Conservation (phyloP, 2,113 vertebrate species). For the Glaucidium brasilianum region DNA sequence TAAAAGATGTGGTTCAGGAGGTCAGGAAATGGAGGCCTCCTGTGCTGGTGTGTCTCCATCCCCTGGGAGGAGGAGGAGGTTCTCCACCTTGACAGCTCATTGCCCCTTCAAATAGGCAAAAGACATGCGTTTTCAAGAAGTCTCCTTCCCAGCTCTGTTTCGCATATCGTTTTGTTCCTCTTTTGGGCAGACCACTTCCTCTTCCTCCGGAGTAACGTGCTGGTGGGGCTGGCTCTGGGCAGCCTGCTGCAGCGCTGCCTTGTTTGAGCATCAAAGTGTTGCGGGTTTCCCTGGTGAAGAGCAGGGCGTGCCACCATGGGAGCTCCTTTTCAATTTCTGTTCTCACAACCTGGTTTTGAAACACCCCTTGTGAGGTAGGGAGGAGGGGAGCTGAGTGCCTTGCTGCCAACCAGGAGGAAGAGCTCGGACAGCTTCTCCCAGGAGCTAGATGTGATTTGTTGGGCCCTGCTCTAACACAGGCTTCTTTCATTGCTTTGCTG, state of each 20-base stretch:
- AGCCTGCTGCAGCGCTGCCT: neutral
- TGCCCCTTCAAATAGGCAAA: neutral
- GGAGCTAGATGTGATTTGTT: rapidly evolving
- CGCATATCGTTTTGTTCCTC: neutral
- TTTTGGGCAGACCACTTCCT: neutral
- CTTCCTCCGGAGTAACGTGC: neutral
- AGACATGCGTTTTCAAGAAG: neutral
- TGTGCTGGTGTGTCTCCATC: neutral
- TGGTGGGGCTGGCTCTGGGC: neutral
- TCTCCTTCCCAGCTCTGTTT: neutral
- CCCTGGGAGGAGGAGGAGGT: neutral
- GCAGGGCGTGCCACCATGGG: no score
- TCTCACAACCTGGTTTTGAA: neutral
- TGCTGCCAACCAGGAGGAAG: rapidly evolving
- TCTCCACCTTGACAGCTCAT: neutral
- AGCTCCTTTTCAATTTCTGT: neutral
- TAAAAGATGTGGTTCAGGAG: neutral
- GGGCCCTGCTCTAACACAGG: neutral
- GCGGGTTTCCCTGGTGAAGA: neutral
- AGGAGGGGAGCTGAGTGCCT: neutral
- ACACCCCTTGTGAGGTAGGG: no score
- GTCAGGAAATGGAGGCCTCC: neutral
- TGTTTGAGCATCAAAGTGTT: neutral
- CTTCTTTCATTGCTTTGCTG: neutral
- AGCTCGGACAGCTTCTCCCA: neutral